Conservation (phyloP, 2,888 invertebrate species). For the Alloscopus bannaensis region DNA sequence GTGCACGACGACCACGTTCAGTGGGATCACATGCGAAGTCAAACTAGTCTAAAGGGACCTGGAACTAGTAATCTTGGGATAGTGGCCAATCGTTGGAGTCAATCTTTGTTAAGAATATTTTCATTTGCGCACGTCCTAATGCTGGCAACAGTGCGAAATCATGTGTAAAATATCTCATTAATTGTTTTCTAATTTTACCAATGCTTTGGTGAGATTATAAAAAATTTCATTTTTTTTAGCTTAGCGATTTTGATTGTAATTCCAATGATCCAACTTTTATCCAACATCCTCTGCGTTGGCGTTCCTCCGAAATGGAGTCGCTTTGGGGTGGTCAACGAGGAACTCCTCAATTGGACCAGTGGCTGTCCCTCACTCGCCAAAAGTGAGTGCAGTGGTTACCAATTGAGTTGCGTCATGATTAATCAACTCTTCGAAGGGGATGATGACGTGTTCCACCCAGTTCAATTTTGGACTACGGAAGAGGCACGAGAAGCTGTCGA, state of each 20-base stretch:
- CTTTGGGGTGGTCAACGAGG: slow-evolving; percentile 38
- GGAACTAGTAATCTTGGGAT: no score
- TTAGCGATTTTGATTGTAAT: slow-evolving; percentile 13
- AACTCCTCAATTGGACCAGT: slow-evolving; percentile 25
- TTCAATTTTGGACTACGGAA: not conserved
- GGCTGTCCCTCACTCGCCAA: not conserved
- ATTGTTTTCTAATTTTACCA: no score
- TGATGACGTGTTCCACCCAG: not conserved
- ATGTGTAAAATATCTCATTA: no score
- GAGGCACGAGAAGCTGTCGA: slow-evolving; percentile 11
- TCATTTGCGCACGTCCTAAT: not conserved
- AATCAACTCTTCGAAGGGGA: not conserved
- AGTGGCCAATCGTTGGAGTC: no score
- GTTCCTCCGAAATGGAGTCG: slow-evolving; percentile 29
- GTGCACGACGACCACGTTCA: no score
- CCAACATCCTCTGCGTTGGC: slow-evolving; percentile 16
- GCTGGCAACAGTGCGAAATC: no score
- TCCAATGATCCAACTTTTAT: slow-evolving; percentile 31
- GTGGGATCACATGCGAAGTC: no score
- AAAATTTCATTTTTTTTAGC: slow-evolving; percentile 10
- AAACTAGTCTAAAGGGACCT: no score
- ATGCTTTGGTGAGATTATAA: not conserved
- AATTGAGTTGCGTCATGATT: slow-evolving; percentile 30
- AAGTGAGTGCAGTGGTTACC: slow-evolving; percentile 12
- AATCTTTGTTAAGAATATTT: no score